Conservation (phyloP, 2,797 vertebrate genomes). For the Trachops cirrhosus region DNA sequence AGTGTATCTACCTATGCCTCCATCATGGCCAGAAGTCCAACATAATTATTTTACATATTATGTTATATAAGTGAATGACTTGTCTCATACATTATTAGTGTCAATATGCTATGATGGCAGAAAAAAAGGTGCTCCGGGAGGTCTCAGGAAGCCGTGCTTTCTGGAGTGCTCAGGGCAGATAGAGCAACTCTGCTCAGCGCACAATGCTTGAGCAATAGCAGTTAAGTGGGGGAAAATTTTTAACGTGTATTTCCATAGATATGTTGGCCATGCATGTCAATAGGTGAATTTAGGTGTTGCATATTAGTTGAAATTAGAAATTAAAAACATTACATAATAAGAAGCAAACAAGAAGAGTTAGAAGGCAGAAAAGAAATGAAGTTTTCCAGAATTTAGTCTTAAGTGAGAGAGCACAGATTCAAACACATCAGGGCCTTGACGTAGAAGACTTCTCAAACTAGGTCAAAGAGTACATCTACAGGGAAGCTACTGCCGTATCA, state of each 20-base stretch:
- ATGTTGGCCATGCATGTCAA: neutral
- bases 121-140: neutral
- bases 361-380: neutral
- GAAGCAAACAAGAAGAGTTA: neutral
- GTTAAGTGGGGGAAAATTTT: neutral
- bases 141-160: neutral
- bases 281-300: neutral
- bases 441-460: neutral
- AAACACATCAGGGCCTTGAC: neutral
- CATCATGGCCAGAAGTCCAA: too few species aligned
- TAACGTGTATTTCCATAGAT: neutral
- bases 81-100: neutral
- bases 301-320: neutral
- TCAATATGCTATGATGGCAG: neutral
- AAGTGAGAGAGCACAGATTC: neutral
- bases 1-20: too few species aligned
- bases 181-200: neutral
- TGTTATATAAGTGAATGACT: neutral
- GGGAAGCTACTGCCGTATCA: neutral
- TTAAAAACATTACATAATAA: neutral
- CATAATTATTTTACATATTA: neutral
- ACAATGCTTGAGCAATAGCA: too few species aligned
- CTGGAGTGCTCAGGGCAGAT: neutral
- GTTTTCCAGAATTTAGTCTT: neutral
- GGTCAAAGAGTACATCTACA: neutral